phyloP scores from a whole-genome alignment of 2,113 vertebrate genomes.

The Phalacrocorax brasilianus region DNA sequence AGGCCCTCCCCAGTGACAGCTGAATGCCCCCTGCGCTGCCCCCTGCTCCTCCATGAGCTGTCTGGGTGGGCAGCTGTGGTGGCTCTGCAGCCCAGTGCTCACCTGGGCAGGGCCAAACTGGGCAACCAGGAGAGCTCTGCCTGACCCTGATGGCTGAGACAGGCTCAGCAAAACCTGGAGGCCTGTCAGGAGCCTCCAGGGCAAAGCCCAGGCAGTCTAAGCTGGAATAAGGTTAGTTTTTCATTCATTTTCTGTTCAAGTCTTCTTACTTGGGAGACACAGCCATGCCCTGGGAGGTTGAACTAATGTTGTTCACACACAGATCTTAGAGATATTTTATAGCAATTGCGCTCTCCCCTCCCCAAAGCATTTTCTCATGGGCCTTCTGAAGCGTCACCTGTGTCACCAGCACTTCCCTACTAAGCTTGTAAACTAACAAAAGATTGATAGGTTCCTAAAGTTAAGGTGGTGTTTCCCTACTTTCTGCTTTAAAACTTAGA shows the following conservation, averaged over 20 bases:
- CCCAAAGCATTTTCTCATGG: neutral
- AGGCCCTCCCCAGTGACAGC: neutral
- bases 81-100: neutral
- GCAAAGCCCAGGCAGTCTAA: neutral
- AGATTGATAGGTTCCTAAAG: neutral
- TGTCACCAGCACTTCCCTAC: neutral
- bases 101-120: accelerated
- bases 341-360: neutral
- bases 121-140: neutral
- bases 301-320: accelerated
- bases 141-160: accelerated
- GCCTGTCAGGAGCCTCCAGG: neutral
- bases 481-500: neutral
- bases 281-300: accelerated
- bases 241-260: neutral
- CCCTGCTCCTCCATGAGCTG: neutral
- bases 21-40: accelerated
- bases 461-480: neutral
- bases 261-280: neutral
- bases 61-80: accelerated
- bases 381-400: neutral
- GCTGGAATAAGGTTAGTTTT: neutral
- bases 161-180: too few relatives aligned
- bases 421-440: neutral
- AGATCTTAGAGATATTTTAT: neutral